Base-by-base conservation (phyloP, 2,888 invertebrate genomes). In the Ptilodon capucinus region DNA sequence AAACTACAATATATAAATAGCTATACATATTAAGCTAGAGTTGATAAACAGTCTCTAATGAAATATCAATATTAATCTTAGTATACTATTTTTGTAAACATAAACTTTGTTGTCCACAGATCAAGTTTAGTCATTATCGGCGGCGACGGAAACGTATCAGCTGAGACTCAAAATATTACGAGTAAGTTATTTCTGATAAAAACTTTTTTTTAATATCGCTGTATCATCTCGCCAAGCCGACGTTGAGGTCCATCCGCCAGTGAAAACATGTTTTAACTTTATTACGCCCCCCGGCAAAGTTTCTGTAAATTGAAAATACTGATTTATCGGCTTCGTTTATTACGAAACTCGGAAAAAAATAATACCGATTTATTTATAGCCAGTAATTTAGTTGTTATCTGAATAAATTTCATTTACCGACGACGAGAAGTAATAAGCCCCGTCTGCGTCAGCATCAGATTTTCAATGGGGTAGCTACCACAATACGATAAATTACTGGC, bases 401-500 rank as follows among this genome's bases (percentile, higher is more conserved):
- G 40, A 57, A 50, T 55, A 57, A 44, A 64, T 56, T 62, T 57
- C 55, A 55, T 65, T 57, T 54, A 64, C 48, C 39, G 41, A 14
- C 40, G 44, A 42, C 44, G 9, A 45, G 44, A 40, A 49, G 58
- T 57, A 60, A 61, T 54, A 60, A 57, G 57, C 52, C 40, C 30
- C 40, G 48, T 40, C 48, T 49, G 48, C 46, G 49, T 53, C 51
- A 51, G 53, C 51, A 48, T 48, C 65, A 60, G n/a, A n/a, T 71
- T 74, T 71, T 71, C 72, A 65, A 67, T 65, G 55, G 53, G 57
- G 51, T 60, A 54, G 52, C 55, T 48, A 46, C 43, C 60, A 79
- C 74, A 79, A 78, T 71, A 72, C 74, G 74, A 76, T 74, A 78
- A 81, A 80, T 81, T 76, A 76, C 78, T 57, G 64, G 70, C 74